Evolutionary conservation across 1,140 invertebrate species (phyloP).

Genomic region (Zaprionus camerounensis): DNA sequence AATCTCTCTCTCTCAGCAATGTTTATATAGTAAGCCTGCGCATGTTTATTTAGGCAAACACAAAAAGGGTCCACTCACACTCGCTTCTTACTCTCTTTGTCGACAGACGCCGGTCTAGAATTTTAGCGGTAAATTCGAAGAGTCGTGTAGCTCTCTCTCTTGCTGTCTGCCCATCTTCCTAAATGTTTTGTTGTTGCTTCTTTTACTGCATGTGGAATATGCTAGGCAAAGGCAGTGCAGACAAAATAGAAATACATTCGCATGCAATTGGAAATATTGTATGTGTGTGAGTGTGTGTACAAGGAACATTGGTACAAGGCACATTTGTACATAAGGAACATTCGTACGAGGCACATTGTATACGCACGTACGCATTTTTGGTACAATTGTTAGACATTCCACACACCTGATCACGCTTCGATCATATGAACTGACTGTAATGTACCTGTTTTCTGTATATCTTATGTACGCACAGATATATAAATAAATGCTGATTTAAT

Average conservation of each 20-base stretch:
- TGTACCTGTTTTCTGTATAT: neutral
- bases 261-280: slow-evolving; percentile 7
- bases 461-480: neutral
- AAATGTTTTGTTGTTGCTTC: slow-evolving; percentile 8
- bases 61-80: neutral
- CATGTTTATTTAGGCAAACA: neutral
- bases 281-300: neutral
- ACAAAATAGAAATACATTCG: neutral
- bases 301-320: neutral
- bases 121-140: slow-evolving; percentile 2
- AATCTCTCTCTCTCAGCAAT: neutral
- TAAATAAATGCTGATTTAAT: slow-evolving; percentile 8
- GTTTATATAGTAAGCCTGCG: neutral
- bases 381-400: neutral
- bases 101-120: neutral
- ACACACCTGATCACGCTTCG: neutral
- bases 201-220: slow-evolving; percentile 34
- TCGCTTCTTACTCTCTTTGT: neutral
- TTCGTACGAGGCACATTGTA: neutral
- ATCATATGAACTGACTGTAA: neutral
- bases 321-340: neutral
- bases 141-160: neutral
- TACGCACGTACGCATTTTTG: neutral
- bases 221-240: slow-evolving; percentile 21
- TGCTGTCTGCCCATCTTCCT: slow-evolving; percentile 34